phyloP scores from a whole-genome alignment of 2,797 vertebrate genomes.

The Petrocephalus sullivani region DNA sequence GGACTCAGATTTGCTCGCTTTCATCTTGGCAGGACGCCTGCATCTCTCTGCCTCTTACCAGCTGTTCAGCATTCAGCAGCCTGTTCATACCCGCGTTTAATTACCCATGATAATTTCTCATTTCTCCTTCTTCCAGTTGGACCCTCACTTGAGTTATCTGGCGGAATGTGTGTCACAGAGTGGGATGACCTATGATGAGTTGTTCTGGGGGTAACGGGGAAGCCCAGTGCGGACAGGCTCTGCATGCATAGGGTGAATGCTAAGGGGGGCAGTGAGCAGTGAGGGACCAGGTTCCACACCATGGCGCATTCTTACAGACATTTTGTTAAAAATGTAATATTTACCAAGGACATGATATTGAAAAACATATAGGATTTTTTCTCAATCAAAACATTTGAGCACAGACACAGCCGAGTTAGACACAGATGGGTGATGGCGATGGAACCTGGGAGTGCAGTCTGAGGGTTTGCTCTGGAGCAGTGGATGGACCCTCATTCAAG shows the following conservation, averaged over 20 bases:
- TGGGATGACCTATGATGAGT: slow-evolving; percentile 51
- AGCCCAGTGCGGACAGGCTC: slow-evolving; percentile 61
- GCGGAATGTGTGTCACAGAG: slow-evolving; percentile 30
- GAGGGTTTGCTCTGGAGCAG: slow-evolving; percentile 55
- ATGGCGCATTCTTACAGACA: slow-evolving; percentile 63
- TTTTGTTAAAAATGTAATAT: background rate
- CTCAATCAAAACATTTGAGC: background rate
- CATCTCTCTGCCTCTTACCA: background rate
- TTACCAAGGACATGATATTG: background rate
- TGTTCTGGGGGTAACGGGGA: slow-evolving; percentile 57
- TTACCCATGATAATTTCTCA: background rate
- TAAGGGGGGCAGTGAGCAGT: slow-evolving; percentile 66
- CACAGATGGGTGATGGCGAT: slow-evolving; percentile 48
- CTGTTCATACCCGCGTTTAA: background rate
- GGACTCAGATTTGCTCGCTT: background rate
- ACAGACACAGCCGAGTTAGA: slow-evolving; percentile 68
- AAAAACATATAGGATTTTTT: background rate
- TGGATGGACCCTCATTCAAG: background rate
- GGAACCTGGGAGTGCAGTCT: slow-evolving; percentile 63
- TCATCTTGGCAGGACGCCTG: background rate
- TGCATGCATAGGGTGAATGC: slow-evolving; percentile 51
- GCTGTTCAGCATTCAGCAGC: background rate
- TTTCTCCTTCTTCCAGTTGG: background rate
- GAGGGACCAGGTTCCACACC: slow-evolving; percentile 67
- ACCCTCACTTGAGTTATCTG: too few relatives aligned